Evolutionary conservation across 2,113 vertebrate genomes (phyloP).

Genomic region (Indri indri): DNA sequence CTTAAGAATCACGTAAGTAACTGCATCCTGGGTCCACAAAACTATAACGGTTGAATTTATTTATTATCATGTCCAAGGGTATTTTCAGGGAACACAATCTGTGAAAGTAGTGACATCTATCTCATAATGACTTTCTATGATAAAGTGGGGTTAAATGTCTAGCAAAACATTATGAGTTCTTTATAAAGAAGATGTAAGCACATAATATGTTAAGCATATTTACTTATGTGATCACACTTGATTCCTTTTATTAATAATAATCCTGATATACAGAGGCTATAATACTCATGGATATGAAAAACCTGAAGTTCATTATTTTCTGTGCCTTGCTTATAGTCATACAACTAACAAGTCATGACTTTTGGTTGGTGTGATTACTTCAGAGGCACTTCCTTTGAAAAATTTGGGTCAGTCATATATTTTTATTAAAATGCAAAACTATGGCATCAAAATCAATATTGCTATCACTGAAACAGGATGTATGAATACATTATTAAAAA

Average conservation of each 20-base stretch:
- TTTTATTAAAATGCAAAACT: neutral
- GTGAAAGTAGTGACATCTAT: neutral
- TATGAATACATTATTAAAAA: conserved; percentile 6
- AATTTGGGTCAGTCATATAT: neutral
- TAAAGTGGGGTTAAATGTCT: neutral
- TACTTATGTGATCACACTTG: neutral
- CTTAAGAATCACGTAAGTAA: neutral
- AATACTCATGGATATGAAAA: neutral
- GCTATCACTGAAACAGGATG: neutral
- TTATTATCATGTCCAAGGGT: neutral
- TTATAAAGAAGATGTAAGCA: neutral
- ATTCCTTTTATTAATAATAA: conserved; percentile 8
- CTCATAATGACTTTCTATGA: neutral
- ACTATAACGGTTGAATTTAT: neutral
- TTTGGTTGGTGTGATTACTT: neutral
- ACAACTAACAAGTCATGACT: neutral
- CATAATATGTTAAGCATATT: neutral
- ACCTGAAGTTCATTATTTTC: neutral
- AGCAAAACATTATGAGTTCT: neutral
- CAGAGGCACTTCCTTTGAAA: neutral
- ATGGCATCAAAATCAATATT: neutral
- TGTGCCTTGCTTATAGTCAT: neutral
- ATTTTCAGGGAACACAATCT: neutral
- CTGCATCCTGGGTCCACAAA: neutral
- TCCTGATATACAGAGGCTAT: neutral